Evolutionary conservation across 2,113 vertebrate genomes (phyloP).

Genomic region (Asarcornis scutulata): DNA sequence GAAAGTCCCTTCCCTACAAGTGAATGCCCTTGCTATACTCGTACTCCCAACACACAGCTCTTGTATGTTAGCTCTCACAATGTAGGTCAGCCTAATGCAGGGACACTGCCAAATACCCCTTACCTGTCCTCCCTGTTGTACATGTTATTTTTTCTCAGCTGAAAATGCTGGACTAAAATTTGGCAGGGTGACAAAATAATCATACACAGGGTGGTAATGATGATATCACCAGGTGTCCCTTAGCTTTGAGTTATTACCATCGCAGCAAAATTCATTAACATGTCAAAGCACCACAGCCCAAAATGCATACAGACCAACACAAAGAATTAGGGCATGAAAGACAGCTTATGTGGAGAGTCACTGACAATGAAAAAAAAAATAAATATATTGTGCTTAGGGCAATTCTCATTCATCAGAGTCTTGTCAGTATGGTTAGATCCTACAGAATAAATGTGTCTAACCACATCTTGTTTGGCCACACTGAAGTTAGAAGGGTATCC

Average conservation of each 20-base stretch:
- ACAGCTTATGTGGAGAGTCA: slow-evolving; percentile 49
- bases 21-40: neutral
- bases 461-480: slow-evolving; percentile 30
- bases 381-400: slow-evolving; percentile 12
- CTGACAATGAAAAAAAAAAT: neutral
- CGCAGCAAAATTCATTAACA: slow-evolving; percentile 13
- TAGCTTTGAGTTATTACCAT: slow-evolving; percentile 20
- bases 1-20: neutral
- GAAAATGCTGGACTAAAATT: slow-evolving; percentile 8
- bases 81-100: neutral
- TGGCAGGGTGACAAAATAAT: neutral
- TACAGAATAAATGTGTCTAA: slow-evolving; percentile 36
- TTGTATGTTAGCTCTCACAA: neutral
- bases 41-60: neutral
- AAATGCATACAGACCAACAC: neutral
- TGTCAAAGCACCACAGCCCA: slow-evolving; percentile 31
- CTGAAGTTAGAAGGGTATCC: neutral
- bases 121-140: slow-evolving; percentile 9
- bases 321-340: slow-evolving; percentile 56
- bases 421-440: slow-evolving; percentile 27
- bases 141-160: neutral
- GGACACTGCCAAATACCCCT: neutral
- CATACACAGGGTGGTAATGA: neutral
- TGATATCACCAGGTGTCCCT: neutral
- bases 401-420: slow-evolving; percentile 23